phyloP scores from a whole-genome alignment of 2,888 invertebrate genomes.

The Didymodactylos carnosus region DNA sequence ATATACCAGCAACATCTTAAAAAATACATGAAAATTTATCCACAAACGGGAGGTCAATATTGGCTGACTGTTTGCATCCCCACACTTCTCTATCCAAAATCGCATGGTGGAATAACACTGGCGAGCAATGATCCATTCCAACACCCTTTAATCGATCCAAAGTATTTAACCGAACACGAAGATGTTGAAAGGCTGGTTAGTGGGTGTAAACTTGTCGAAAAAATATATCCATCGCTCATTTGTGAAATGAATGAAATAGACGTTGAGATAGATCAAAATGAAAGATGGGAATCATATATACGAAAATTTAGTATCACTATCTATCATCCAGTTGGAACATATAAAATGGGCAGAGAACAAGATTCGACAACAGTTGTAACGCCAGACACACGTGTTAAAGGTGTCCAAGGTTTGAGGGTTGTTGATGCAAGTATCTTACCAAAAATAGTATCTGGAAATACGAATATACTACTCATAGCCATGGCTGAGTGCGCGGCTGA shows the following conservation, averaged over 20 bases:
- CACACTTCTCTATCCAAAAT: slow-evolving; percentile 51
- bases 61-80: slow-evolving; percentile 36
- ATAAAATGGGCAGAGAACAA: slow-evolving; percentile 45
- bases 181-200: slow-evolving; percentile 40
- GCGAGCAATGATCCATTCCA: slow-evolving; percentile 53
- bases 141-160: slow-evolving; percentile 67
- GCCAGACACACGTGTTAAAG: slow-evolving; percentile 36
- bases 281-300: slow-evolving; percentile 25
- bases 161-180: slow-evolving; percentile 51
- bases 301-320: slow-evolving; percentile 39
- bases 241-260: slow-evolving; percentile 27
- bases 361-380: slow-evolving; percentile 48
- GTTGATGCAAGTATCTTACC: slow-evolving; percentile 65
- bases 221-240: slow-evolving; percentile 20
- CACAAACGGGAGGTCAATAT: not conserved
- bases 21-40: not conserved
- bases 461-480: slow-evolving; percentile 41
- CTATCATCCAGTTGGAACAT: slow-evolving; percentile 61
- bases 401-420: slow-evolving; percentile 47
- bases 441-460: slow-evolving; percentile 52
- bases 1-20: no score
- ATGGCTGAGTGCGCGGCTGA: slow-evolving; percentile 38
- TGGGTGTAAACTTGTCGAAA: slow-evolving; percentile 23
- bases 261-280: slow-evolving; percentile 22
- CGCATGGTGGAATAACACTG: slow-evolving; percentile 56